phyloP scores from a whole-genome alignment of 2,888 invertebrate species.

The Perithous albicinctus region DNA sequence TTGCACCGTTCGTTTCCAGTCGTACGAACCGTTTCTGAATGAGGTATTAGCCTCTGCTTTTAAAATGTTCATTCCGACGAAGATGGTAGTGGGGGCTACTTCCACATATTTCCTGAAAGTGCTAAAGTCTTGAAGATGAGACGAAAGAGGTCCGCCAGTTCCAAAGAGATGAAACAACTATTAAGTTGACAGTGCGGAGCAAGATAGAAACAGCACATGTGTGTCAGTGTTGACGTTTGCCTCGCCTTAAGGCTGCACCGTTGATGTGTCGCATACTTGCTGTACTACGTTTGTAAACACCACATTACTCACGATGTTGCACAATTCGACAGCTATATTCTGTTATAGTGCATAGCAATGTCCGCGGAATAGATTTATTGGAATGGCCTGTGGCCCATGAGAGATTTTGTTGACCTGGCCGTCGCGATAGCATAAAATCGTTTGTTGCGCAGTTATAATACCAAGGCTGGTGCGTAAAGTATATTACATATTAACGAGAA shows the following conservation, averaged over 20 bases:
- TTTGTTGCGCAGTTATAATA: constrained; percentile 60
- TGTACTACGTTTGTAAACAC: neutral
- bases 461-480: constrained; percentile 17
- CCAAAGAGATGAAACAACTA: too few species aligned
- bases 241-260: neutral
- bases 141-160: too few species aligned
- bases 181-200: too few species aligned
- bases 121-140: too few species aligned
- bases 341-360: neutral
- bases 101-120: too few species aligned
- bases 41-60: too few species aligned
- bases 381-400: constrained; percentile 39
- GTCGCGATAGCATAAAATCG: constrained; percentile 39
- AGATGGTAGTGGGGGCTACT: too few species aligned
- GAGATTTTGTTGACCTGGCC: constrained; percentile 32
- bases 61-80: too few species aligned
- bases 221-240: too few species aligned
- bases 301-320: neutral
- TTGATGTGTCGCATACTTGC: neutral
- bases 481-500: constrained; percentile 29
- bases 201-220: too few species aligned
- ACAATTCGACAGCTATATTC: neutral
- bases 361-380: constrained; percentile 39
- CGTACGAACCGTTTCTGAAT: too few species aligned
- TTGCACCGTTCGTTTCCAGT: too few species aligned